These are phyloP conservation scores for Macrotrachela quadricornifera DNA, from an alignment of 1,140 invertebrate genomes.

Conservation along the genomic window DNA sequence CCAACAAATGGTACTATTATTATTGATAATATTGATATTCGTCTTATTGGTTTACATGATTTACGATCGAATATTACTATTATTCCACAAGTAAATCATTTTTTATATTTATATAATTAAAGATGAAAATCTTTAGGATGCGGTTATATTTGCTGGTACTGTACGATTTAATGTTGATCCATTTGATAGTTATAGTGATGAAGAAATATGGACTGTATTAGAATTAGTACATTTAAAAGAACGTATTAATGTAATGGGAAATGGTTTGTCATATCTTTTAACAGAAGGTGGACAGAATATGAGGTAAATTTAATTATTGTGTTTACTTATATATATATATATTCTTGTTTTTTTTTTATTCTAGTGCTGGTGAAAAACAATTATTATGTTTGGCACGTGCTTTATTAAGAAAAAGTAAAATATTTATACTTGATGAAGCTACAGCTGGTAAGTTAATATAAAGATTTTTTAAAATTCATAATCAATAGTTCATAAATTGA, in stretches of 20 bases:
- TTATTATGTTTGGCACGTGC: constrained; percentile 37
- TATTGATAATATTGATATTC: constrained; percentile 74
- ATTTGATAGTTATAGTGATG: constrained; percentile 47
- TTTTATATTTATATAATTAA: no score
- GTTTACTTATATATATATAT: no score
- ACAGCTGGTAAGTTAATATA: constrained; percentile 19
- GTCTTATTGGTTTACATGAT: constrained; percentile 62
- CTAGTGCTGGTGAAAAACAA: constrained; percentile 35
- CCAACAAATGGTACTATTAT: constrained; percentile 51
- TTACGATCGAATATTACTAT: constrained; percentile 66
- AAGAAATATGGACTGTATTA: constrained; percentile 38
- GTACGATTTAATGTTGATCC: constrained; percentile 64
- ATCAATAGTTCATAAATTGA: no score
- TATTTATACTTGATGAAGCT: constrained; percentile 48
- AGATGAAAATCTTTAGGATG: constrained; percentile 65
- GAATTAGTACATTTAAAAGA: constrained; percentile 7
- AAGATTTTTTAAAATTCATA: no score
- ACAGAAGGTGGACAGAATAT: constrained; percentile 10
- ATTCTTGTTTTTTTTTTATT: no score
- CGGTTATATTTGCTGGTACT: constrained; percentile 64
- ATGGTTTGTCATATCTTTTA: constrained; percentile 2
- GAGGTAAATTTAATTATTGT: no score
- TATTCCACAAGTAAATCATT: constrained; percentile 53
- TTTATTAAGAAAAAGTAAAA: constrained; percentile 39
- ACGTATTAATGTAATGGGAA: not conserved